These are phyloP conservation scores for Drosophila fulvimacula DNA, from an alignment of 2,888 invertebrate genomes.

Conservation along the genomic window DNA sequence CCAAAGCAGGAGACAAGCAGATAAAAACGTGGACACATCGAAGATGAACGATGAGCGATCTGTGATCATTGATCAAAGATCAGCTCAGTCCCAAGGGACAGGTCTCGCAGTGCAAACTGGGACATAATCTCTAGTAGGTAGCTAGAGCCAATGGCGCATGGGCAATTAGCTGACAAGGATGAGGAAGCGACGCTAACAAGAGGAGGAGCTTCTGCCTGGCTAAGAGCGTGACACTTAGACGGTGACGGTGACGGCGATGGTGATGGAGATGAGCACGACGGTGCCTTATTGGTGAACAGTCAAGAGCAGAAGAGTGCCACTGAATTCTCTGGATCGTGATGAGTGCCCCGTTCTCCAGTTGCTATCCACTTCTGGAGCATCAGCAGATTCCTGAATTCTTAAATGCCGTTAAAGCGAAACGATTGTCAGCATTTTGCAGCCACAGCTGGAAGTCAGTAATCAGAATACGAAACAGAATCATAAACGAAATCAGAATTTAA, in stretches of 20 bases:
- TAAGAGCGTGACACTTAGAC: slow-evolving; percentile 52
- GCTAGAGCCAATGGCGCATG: slow-evolving; percentile 49
- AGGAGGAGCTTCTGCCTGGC: slow-evolving; percentile 13
- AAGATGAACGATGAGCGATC: slow-evolving; percentile 31
- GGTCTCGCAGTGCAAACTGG: slow-evolving; percentile 14
- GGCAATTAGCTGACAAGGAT: slow-evolving; percentile 65
- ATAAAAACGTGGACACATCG: slow-evolving; percentile 60
- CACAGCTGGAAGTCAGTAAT: slow-evolving; percentile 50
- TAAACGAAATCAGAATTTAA: slow-evolving; percentile 65
- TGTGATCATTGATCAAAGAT: slow-evolving; percentile 43
- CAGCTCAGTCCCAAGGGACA: slow-evolving; percentile 37
- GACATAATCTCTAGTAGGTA: slow-evolving; percentile 46
- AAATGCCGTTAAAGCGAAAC: slow-evolving; percentile 61
- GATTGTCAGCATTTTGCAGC: slow-evolving; percentile 36
- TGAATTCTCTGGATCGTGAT: slow-evolving; percentile 57
- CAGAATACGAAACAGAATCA: slow-evolving; percentile 44
- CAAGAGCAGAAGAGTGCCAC: slow-evolving; percentile 23
- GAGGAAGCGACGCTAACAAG: slow-evolving; percentile 5
- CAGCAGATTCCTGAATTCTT: slow-evolving; percentile 7
- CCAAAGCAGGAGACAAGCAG: slow-evolving; percentile 34
- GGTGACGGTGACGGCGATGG: slow-evolving; percentile 21
- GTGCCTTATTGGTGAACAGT: slow-evolving; percentile 60
- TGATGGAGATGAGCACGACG: slow-evolving; percentile 66
- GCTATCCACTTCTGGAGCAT: slow-evolving; percentile 42
- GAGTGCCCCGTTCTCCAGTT: slow-evolving; percentile 61